phyloP scores from a whole-genome alignment of 2,113 vertebrate species.

The Grammomys dolichurus region DNA sequence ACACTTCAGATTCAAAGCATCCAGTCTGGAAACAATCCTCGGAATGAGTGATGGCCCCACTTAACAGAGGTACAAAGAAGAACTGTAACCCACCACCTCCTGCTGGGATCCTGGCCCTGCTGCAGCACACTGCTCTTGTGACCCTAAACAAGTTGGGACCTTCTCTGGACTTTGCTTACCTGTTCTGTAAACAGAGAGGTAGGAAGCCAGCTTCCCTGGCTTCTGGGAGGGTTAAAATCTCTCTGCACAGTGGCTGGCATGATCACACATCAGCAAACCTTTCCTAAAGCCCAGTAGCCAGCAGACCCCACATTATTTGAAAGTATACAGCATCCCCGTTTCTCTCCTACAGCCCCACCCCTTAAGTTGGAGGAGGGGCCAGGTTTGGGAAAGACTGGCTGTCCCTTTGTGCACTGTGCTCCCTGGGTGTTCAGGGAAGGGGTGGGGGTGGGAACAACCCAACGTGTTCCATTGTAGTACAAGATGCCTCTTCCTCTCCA shows the following conservation, averaged over 20 bases:
- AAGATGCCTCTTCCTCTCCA: slow-evolving; percentile 75
- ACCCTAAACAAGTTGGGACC: not conserved
- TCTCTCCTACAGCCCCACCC: not conserved
- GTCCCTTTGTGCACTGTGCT: slow-evolving; percentile 68
- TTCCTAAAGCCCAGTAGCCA: not conserved
- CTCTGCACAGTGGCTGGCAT: not conserved
- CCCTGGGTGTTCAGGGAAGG: slow-evolving; percentile 10
- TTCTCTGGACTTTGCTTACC: not conserved
- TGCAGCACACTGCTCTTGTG: not conserved
- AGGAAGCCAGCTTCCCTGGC: not conserved
- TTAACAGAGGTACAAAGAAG: not conserved
- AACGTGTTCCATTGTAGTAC: slow-evolving; percentile 62
- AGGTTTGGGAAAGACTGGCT: not conserved
- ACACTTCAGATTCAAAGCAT: not conserved
- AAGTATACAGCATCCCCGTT: not conserved
- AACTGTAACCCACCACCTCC: not conserved
- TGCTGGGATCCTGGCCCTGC: not conserved
- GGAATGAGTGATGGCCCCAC: not conserved
- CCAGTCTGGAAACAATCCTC: fast-evolving
- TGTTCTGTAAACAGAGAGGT: not conserved
- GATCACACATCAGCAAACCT: not conserved
- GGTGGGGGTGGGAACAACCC: slow-evolving; percentile 31
- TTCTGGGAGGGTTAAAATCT: not conserved
- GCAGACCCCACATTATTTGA: not conserved
- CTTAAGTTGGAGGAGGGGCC: slow-evolving; percentile 52